Conservation (phyloP, 2,113 vertebrate species). For the Porphyrio hochstetteri region DNA sequence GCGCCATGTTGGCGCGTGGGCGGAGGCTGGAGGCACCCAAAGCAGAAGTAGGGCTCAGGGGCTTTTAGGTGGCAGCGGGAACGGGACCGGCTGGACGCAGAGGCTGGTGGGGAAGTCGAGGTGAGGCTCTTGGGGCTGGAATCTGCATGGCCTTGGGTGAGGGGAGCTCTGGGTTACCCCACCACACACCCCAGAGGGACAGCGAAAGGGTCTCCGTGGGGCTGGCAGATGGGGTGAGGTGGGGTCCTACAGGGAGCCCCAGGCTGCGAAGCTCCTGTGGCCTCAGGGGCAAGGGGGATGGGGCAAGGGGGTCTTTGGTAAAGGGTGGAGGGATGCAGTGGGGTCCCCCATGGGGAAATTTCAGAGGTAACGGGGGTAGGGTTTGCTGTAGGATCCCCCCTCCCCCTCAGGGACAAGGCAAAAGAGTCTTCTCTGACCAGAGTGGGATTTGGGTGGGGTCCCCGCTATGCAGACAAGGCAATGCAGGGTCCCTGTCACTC, state of each 20-base stretch:
- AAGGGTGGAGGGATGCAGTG: not conserved
- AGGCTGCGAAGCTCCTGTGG: not conserved
- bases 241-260: not conserved
- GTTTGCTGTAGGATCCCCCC: not conserved
- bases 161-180: accelerated
- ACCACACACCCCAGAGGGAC: accelerated
- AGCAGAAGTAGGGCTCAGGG: constrained; percentile 29
- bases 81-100: accelerated
- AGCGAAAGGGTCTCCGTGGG: accelerated
- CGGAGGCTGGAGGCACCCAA: not conserved
- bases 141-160: accelerated
- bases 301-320: not conserved
- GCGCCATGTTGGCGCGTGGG: accelerated
- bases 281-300: not conserved
- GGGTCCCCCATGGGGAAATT: not conserved
- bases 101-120: not conserved
- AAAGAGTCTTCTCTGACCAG: not conserved
- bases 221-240: not conserved
- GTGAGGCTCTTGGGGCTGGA: not conserved
- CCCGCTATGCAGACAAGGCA: not conserved
- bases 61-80: not conserved
- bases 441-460: not conserved
- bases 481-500: accelerated
- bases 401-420: not conserved
- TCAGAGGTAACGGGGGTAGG: not conserved